Evolutionary conservation across 1,140 invertebrate genomes (phyloP), one percentile per base, ranked within the genome.

Genomic region (Oppia nitens): DNA sequence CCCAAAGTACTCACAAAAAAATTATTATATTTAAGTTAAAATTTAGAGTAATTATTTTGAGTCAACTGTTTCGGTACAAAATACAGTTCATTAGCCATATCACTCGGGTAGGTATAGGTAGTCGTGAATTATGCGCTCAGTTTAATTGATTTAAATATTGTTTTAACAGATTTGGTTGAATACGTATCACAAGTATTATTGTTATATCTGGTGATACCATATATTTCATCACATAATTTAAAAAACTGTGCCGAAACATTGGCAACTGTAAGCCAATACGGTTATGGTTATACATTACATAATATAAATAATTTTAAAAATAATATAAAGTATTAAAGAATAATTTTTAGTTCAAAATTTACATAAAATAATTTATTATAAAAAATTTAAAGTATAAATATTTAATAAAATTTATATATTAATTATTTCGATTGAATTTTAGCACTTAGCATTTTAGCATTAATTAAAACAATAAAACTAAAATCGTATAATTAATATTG

Each of bases 191-290:
- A 29, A 47, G 28, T 56, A 28, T 12, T n/a, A n/a, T n/a, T n/a
- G 14, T 58, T 56, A 48, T 60, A 64, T 3, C 53, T 53, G 20
- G 57, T 25, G 17, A 64, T 12, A 14, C 51, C 52, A 51, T 62
- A 64, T 9, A 28, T 9, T 47, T 64, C 61, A 3, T 45, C 50
- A 21, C 53, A 61, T 9, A 21, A 27, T 28, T 53, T 63, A 14
- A 4, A 2, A 14, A 24, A 45, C 2, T 47, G 45, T 3, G 12
- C 17, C 6, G 47, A 2, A 1, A 14, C 3, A 14, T 48, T 51
- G 17, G 45, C 56, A 32, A 48, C 4, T 27, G 21, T 32, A 56
- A 14, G 21, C 14, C 27, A 24, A 24, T 56, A n/a, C 23, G 20
- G 26, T 17, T 50, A n/a, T n/a, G n/a, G n/a, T n/a, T n/a, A n/a